phyloP scores from a whole-genome alignment of 23 tunicate genomes.

The Halocynthia roretzi region DNA sequence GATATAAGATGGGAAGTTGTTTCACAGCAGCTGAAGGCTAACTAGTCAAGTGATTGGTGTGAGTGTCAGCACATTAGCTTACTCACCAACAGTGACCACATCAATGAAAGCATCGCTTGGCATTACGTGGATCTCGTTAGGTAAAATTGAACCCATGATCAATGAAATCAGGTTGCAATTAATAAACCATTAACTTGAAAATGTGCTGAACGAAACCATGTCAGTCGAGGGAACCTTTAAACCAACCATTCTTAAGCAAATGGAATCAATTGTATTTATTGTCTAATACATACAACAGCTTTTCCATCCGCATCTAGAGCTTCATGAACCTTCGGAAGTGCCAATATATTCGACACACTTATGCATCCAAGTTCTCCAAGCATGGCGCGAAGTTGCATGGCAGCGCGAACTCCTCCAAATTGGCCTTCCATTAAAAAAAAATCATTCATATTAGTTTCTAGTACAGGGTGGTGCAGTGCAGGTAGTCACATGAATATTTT shows the following conservation, averaged over 20 bases:
- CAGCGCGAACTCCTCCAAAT: slow-evolving; percentile 74
- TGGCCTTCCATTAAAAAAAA: slow-evolving; percentile 24
- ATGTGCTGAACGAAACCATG: neutral
- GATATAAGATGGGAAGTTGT: too few species aligned
- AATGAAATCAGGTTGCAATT: neutral
- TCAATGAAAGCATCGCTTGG: too few species aligned
- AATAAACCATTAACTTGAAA: neutral
- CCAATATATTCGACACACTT: slow-evolving; percentile 78
- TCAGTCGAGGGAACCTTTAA: neutral
- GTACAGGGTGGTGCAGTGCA: too few species aligned
- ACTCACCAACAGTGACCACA: too few species aligned
- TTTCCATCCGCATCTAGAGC: slow-evolving; percentile 42
- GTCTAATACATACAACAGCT: slow-evolving; percentile 27
- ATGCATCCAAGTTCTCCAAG: slow-evolving; percentile 90
- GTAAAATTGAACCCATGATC: neutral
- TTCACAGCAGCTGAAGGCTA: too few species aligned
- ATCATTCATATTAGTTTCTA: neutral
- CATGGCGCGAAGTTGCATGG: slow-evolving; percentile 64
- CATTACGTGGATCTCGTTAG: too few species aligned
- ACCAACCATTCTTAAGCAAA: neutral
- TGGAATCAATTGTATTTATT: neutral
- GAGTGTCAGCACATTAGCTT: too few species aligned
- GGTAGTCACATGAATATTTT: too few species aligned
- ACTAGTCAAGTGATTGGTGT: too few species aligned
- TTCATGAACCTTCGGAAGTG: slow-evolving; percentile 41